Percentiles rank a stretch among this genome's conserved stretches.
These are phyloP conservation scores for Cyprinodon tularosa DNA, from an alignment of 2,113 vertebrate genomes.

Conservation along the genomic window DNA sequence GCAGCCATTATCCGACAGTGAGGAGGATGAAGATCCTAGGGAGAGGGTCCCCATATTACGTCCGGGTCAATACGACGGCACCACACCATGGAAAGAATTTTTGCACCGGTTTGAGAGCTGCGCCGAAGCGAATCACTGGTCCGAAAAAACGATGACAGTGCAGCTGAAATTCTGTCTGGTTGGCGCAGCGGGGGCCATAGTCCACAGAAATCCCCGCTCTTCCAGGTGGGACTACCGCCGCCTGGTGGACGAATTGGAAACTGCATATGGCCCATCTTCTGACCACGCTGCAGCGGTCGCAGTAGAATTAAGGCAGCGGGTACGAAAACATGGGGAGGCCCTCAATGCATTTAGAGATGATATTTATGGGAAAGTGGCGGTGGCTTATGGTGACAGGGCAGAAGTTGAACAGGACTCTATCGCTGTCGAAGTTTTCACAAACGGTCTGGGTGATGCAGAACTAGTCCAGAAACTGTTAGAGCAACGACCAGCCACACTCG, in stretches of 20 bases:
- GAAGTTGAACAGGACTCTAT: neutral
- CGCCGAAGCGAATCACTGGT: neutral
- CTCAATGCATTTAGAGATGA: neutral
- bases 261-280: neutral
- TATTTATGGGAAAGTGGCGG: neutral
- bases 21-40: neutral
- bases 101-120: neutral
- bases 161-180: neutral
- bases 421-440: neutral
- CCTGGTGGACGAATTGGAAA: neutral
- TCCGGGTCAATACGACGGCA: neutral
- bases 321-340: neutral
- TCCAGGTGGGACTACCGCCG: neutral
- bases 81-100: constrained; percentile 3
- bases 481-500: neutral
- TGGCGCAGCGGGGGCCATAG: neutral
- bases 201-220: constrained; percentile 1
- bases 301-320: neutral
- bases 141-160: neutral
- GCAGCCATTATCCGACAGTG: neutral
- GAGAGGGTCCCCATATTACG: constrained; percentile 2
- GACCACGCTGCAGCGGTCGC: neutral
- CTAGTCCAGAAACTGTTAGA: neutral
- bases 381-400: neutral
- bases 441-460: constrained; percentile 4